Percentiles rank a stretch among this genome's conserved stretches.
phyloP scores from a whole-genome alignment of 2,888 invertebrate species.

The Drosophila bunnanda region DNA sequence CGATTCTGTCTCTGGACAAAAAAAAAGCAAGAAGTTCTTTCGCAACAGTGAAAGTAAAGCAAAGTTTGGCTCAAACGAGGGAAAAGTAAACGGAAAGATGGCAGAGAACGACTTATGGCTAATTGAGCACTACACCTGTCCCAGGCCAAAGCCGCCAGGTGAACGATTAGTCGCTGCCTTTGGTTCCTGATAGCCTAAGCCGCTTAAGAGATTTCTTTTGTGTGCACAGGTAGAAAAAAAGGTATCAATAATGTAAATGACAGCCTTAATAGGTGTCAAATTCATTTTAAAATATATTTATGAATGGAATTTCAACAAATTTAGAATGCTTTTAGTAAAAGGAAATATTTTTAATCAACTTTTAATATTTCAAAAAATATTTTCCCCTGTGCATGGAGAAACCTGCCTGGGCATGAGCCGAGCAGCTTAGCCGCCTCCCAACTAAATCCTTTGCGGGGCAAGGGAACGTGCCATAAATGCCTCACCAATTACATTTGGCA shows the following conservation, averaged over 20 bases:
- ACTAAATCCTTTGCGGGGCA: constrained; percentile 56
- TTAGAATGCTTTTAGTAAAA: not conserved
- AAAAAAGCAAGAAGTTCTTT: constrained; percentile 10
- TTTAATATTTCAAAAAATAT: too few species aligned
- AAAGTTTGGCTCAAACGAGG: constrained; percentile 1
- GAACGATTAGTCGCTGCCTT: constrained; percentile 41
- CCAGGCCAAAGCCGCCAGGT: constrained; percentile 29
- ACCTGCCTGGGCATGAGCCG: constrained; percentile 33
- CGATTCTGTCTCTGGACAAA: constrained; percentile 21
- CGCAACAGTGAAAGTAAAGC: constrained; percentile 32
- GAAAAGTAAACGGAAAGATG: not conserved
- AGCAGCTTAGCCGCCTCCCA: constrained; percentile 32
- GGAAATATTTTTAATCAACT: too few species aligned
- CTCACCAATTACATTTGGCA: constrained; percentile 63
- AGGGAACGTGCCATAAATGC: constrained; percentile 39
- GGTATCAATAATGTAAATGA: not conserved
- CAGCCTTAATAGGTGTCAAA: not conserved
- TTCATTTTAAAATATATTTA: not conserved
- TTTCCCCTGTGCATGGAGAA: constrained; percentile 15
- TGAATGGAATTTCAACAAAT: not conserved
- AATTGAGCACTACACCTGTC: constrained; percentile 46
- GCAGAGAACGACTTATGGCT: constrained; percentile 25
- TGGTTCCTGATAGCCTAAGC: constrained; percentile 41
- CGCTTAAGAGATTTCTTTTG: constrained; percentile 38
- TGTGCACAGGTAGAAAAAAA: constrained; percentile 12